A percentile compares a stretch with the other conserved stretches of the same genome.
Evolutionary conservation across 2,113 vertebrate species (phyloP).

Genomic region (Hydropotes inermis): DNA sequence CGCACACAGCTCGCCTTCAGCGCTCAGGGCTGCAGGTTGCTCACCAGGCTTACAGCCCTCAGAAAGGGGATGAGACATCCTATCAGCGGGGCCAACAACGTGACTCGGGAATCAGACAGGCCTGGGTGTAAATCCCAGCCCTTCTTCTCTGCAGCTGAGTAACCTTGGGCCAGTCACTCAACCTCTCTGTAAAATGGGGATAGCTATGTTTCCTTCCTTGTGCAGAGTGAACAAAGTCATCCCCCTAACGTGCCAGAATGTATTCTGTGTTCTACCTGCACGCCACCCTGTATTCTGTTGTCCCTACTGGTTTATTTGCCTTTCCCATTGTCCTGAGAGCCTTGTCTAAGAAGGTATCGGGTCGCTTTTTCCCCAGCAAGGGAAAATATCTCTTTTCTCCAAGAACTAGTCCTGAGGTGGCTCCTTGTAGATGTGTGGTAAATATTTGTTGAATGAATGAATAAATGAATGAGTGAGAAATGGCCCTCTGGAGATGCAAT

Average conservation of each 20-base stretch:
- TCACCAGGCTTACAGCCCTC: fast-evolving
- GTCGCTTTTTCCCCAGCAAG: not conserved
- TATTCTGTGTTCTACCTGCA: fast-evolving
- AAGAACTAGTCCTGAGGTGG: not conserved
- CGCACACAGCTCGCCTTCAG: fast-evolving
- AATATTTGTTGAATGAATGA: slow-evolving; percentile 5
- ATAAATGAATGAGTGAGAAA: not conserved
- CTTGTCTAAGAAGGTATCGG: not conserved
- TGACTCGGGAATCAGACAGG: not conserved
- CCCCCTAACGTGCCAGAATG: fast-evolving
- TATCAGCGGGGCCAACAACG: not conserved
- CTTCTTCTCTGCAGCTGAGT: not conserved
- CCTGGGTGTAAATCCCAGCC: not conserved
- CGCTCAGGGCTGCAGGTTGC: fast-evolving
- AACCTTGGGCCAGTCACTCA: not conserved
- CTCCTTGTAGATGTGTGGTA: not conserved
- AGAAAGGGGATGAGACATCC: not conserved
- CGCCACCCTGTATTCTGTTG: fast-evolving
- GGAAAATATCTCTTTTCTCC: not conserved
- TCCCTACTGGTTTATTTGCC: not conserved
- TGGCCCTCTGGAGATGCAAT: not conserved
- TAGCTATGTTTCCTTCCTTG: fast-evolving
- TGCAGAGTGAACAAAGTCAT: fast-evolving
- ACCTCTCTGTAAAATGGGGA: not conserved
- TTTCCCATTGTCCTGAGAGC: not conserved